phyloP scores from a whole-genome alignment of 2,797 vertebrate species.

The Clamator glandarius region DNA sequence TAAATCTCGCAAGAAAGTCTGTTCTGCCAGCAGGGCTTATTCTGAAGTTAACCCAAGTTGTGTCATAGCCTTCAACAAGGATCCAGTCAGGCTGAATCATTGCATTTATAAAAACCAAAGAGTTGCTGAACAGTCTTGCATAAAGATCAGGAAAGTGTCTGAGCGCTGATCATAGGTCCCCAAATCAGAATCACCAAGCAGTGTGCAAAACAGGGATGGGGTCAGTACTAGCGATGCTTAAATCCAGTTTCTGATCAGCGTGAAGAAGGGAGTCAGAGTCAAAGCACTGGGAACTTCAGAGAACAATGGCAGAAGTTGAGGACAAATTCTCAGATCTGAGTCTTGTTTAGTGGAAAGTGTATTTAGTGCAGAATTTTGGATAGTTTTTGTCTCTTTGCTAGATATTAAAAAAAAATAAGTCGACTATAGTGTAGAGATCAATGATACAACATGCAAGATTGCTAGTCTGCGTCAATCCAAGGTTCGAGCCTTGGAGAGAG shows the following conservation, averaged over 20 bases:
- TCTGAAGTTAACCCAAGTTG: conserved; percentile 51
- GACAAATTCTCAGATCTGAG: background rate
- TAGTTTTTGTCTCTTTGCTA: background rate
- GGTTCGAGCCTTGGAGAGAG: background rate
- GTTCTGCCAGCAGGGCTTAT: conserved; percentile 29
- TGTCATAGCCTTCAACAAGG: conserved; percentile 20
- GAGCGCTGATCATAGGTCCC: background rate
- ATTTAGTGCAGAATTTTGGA: background rate
- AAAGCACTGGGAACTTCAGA: background rate
- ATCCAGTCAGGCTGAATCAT: conserved; percentile 35
- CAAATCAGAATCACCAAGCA: background rate
- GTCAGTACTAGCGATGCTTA: background rate
- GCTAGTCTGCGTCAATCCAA: background rate
- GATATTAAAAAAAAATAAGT: background rate
- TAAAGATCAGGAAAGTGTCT: background rate
- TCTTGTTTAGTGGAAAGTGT: background rate
- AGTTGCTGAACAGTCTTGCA: background rate
- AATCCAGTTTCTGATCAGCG: background rate
- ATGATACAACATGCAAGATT: background rate
- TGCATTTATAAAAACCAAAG: background rate
- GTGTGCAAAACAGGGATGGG: background rate
- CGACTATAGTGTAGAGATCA: background rate
- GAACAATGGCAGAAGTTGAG: background rate
- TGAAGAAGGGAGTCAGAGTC: background rate
- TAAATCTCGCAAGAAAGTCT: conserved; percentile 59